Evolutionary conservation across 2,797 vertebrate genomes (phyloP), one percentile per base, ranked within the genome.

Genomic region (Rhinoraja longicauda): DNA sequence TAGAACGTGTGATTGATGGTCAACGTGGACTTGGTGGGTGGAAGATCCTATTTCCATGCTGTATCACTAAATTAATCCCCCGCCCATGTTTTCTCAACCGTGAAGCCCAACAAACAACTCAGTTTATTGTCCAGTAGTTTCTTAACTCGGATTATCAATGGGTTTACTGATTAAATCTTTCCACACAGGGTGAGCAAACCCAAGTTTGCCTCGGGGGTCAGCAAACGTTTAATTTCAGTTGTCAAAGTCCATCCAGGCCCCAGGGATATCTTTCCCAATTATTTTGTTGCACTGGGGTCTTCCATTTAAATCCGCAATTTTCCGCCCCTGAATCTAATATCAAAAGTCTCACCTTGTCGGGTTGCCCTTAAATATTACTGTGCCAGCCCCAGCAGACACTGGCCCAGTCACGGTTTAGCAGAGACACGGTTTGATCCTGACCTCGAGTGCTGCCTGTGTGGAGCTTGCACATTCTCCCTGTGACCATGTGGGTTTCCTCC

Each of bases 101-200:
- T 36, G 17, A 67, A 53, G 59, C 2, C n/a, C 5, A 88, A 88
- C 29, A 32, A 17, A 7, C 59, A 19, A 36, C 6, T 36, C n/a
- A 9, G 17, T 12, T 17, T 67, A 45, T 17, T 64, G 9, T 8
- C 67, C 62, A 88, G 1, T 36, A 17, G 84, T 36, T 67, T 36
- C 1, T 88, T 67, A 36, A 88, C 62, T 88, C n/a, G n/a, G 82
- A n/a, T 62, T 62, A 86, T 86, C 57, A 88, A 36, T 19, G 8
- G 24, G 26, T 88, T 67, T 88, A 88, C 67, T 36, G 84, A 88
- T 88, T 21, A 88, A 67, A 67, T 9, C 17, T 67, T 88, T 88
- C n/a, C 59, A 36, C n/a, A 64, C 8, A 88, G 17, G 62, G 17
- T 88, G 84, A 88, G 62, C 17, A 17, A 88, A 32, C 84, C 84